These are phyloP conservation scores for Saccopteryx bilineata DNA, from an alignment of 2,113 vertebrate genomes.

Conservation along the genomic window DNA sequence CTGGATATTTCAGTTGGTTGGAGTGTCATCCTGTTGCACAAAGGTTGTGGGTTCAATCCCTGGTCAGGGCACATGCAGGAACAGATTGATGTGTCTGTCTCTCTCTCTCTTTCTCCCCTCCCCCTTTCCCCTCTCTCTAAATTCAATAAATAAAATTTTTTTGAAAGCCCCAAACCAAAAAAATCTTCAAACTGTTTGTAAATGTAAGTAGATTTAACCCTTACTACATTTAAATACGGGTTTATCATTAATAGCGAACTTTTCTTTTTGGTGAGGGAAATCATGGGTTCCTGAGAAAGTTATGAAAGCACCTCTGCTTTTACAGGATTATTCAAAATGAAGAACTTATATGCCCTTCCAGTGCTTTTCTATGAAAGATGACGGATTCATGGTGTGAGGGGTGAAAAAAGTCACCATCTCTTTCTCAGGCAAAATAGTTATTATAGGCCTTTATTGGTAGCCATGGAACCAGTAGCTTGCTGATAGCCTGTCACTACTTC, in stretches of 20 bases:
- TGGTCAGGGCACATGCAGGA: too few species aligned
- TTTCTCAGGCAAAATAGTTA: background rate
- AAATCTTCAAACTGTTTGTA: background rate
- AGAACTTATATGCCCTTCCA: background rate
- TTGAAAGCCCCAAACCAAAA: background rate
- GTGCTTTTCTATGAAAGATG: background rate
- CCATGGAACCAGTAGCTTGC: background rate
- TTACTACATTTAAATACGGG: background rate
- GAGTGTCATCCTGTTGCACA: too few species aligned
- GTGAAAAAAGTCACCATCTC: background rate
- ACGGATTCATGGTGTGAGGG: background rate
- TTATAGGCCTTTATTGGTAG: background rate
- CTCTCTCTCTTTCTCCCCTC: too few species aligned
- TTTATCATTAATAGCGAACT: conserved; percentile 28
- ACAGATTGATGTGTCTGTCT: too few species aligned
- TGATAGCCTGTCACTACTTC: background rate
- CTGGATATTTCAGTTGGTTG: too few species aligned
- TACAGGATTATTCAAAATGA: conserved; percentile 21
- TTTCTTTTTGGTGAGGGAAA: background rate
- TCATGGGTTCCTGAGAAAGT: conserved; percentile 1
- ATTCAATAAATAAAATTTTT: background rate
- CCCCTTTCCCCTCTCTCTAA: too few species aligned
- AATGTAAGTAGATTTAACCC: conserved; percentile 33
- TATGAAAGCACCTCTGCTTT: conserved; percentile 41
- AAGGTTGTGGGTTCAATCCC: too few species aligned